These are phyloP conservation scores for Phalera bucephala DNA, from an alignment of 2,888 invertebrate species.

Conservation along the genomic window DNA sequence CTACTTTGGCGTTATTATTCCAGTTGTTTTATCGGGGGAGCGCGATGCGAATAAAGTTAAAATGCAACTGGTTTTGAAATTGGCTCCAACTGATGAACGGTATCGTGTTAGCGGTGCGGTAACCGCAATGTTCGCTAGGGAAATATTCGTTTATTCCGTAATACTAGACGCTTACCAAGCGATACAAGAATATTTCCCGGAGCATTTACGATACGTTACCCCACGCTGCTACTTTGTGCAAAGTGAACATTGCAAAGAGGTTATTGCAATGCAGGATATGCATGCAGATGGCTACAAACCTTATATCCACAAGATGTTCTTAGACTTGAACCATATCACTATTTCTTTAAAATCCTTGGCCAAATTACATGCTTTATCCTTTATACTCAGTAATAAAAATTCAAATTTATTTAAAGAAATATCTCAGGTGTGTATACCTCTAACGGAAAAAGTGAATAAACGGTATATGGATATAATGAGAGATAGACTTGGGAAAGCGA, in stretches of 20 bases:
- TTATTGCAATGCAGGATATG: constrained; percentile 64
- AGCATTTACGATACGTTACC: constrained; percentile 32
- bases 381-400: constrained; percentile 47
- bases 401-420: constrained; percentile 41
- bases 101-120: constrained; percentile 69
- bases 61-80: constrained; percentile 57
- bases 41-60: constrained; percentile 24
- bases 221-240: constrained; percentile 58
- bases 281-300: constrained; percentile 50
- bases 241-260: constrained; percentile 59
- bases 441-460: constrained; percentile 49
- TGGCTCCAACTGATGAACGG: constrained; percentile 66
- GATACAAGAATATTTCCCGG: constrained; percentile 35
- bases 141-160: constrained; percentile 61
- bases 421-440: constrained; percentile 49
- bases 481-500: constrained; percentile 62
- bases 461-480: constrained; percentile 59
- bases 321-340: constrained; percentile 57
- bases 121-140: constrained; percentile 58
- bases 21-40: constrained; percentile 46
- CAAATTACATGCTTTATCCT: constrained; percentile 65
- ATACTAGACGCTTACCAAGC: constrained; percentile 48
- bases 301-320: constrained; percentile 43
- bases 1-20: constrained; percentile 67
- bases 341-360: constrained; percentile 57